Evolutionary conservation across 2,888 invertebrate species (phyloP).

Genomic region (Cryptocephalus moraei): DNA sequence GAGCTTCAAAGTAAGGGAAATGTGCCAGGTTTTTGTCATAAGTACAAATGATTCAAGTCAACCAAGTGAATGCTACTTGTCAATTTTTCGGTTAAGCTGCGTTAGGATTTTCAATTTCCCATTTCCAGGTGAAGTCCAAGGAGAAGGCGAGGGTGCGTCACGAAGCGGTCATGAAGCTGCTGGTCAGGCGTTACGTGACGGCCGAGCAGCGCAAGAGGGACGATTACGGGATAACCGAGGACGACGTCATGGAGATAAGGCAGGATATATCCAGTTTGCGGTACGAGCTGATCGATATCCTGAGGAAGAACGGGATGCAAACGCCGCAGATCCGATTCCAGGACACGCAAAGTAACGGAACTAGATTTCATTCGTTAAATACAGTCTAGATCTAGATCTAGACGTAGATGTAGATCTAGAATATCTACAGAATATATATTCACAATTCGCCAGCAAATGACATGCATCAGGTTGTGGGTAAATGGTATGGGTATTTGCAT

Average conservation of each 20-base stretch:
- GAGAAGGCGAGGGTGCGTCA: conserved; percentile 63
- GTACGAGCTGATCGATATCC: conserved; percentile 86
- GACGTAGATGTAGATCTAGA: no score
- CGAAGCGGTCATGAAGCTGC: conserved; percentile 75
- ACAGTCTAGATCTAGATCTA: no score
- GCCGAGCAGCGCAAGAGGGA: conserved; percentile 81
- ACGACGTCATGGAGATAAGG: conserved; percentile 95
- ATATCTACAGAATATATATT: no score
- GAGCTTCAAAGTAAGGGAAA: conserved; percentile 49
- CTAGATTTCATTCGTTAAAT: no score
- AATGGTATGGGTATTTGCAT: no score
- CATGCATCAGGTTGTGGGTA: no score
- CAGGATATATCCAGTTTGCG: conserved; percentile 93
- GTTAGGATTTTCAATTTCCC: no score
- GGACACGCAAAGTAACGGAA: conserved; percentile 49
- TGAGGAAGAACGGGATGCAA: conserved; percentile 79
- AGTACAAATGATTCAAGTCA: no score
- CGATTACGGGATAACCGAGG: conserved; percentile 88
- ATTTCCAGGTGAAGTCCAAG: conserved; percentile 55
- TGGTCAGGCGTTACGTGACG: conserved; percentile 75
- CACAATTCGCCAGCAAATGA: no score
- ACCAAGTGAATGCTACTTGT: no score
- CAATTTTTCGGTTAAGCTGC: no score
- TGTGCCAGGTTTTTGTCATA: background rate
- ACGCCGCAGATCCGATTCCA: conserved; percentile 63